Evolutionary conservation across 1,140 invertebrate genomes (phyloP).

Genomic region (Gryon sp.): DNA sequence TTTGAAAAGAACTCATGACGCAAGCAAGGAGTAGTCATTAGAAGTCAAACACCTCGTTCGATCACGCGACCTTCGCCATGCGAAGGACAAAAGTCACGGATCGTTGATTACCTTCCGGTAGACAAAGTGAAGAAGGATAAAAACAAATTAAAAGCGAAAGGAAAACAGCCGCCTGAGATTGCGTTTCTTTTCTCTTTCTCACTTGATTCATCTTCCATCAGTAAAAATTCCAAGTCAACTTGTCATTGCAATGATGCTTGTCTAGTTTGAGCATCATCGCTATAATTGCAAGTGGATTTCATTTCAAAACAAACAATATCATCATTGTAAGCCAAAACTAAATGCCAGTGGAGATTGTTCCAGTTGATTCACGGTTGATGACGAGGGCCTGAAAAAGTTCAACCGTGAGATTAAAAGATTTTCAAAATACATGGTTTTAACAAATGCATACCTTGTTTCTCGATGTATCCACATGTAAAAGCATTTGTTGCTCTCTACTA

Average conservation of each 20-base stretch:
- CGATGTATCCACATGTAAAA: slow-evolving; percentile 58
- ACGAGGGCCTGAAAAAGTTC: slow-evolving; percentile 70
- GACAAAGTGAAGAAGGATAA: slow-evolving; percentile 62
- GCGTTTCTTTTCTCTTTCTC: slow-evolving; percentile 64
- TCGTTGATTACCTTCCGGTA: slow-evolving; percentile 57
- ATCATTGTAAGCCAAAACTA: slow-evolving; percentile 24
- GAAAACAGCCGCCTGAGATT: slow-evolving; percentile 51
- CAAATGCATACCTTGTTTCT: slow-evolving; percentile 61
- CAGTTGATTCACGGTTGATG: slow-evolving; percentile 68
- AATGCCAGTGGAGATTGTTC: too few relatives aligned
- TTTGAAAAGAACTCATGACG: slow-evolving; percentile 22
- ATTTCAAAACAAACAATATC: slow-evolving; percentile 72
- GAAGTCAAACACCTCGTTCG: not conserved
- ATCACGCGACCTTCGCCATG: slow-evolving; percentile 29
- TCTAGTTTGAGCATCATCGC: too few relatives aligned
- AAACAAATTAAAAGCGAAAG: slow-evolving; percentile 73
- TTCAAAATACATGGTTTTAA: slow-evolving; percentile 73
- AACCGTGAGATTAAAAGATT: slow-evolving; percentile 72
- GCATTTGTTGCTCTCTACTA: slow-evolving; percentile 50
- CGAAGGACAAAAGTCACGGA: slow-evolving; percentile 54
- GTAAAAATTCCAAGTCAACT: slow-evolving; percentile 47
- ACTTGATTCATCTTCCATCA: not conserved
- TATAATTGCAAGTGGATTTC: too few relatives aligned
- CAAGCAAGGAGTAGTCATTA: slow-evolving; percentile 1
- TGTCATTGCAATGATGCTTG: slow-evolving; percentile 65